These are phyloP conservation scores for Sitta carolinensis DNA, from an alignment of 2,797 vertebrate species.

Conservation along the genomic window DNA sequence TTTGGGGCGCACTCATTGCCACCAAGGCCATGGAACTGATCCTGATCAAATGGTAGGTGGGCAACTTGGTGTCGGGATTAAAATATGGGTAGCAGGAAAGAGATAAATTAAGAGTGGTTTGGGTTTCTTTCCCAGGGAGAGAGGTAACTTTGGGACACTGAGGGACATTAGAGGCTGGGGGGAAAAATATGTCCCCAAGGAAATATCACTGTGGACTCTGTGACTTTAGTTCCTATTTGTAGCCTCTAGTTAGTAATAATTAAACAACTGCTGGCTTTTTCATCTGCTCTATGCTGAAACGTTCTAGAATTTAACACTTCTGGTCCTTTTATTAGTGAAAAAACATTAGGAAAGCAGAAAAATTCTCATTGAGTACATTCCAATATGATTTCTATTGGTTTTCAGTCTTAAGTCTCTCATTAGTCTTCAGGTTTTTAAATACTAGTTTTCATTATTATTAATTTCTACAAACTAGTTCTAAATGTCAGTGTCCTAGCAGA, in stretches of 20 bases:
- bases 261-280: neutral
- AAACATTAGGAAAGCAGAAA: neutral
- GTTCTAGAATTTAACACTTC: neutral
- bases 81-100: neutral
- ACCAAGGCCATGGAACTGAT: neutral
- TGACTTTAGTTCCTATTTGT: neutral
- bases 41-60: neutral
- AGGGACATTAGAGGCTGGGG: neutral
- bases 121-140: accelerated
- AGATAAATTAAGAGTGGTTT: neutral
- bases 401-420: neutral
- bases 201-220: neutral
- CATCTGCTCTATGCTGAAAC: neutral
- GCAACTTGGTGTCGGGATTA: accelerated
- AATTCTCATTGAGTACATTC: neutral
- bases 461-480: neutral
- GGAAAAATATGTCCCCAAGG: neutral
- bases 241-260: neutral
- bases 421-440: neutral
- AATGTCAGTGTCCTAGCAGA: neutral
- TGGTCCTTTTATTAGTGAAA: neutral
- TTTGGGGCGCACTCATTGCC: accelerated
- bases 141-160: neutral
- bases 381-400: neutral
- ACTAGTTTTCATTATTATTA: neutral